A percentile compares a stretch with the other conserved stretches of the same genome.
Evolutionary conservation across 2,888 invertebrate species (phyloP).

Genomic region (Aleiodes leptofemur): DNA sequence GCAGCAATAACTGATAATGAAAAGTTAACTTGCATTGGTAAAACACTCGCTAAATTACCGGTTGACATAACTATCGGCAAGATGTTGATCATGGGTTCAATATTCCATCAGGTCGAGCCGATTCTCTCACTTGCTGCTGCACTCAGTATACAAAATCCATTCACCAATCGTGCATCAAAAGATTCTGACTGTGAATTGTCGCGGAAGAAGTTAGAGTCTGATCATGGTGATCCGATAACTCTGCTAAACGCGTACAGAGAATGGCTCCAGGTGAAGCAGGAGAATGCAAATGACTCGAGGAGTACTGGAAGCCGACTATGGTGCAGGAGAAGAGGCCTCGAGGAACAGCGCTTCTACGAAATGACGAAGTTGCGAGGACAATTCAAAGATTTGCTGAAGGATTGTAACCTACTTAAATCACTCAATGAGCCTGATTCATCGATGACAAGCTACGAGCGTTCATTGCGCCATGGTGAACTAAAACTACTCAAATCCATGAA

Average conservation of each 20-base stretch:
- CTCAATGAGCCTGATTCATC: constrained; percentile 77
- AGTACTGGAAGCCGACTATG: constrained; percentile 80
- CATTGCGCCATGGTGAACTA: constrained; percentile 91
- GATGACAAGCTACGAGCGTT: constrained; percentile 83
- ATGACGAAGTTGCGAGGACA: constrained; percentile 94
- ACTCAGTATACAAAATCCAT: constrained; percentile 94
- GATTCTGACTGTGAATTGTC: constrained; percentile 89
- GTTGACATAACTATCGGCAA: constrained; percentile 97
- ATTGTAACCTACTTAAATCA: constrained; percentile 80
- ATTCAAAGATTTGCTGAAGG: constrained; percentile 87
- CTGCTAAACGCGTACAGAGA: constrained; percentile 90
- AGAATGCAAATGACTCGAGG: constrained; percentile 67
- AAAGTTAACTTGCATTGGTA: constrained; percentile 90
- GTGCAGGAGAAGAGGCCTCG: constrained; percentile 93
- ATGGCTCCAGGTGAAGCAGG: constrained; percentile 89
- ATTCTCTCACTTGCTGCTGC: constrained; percentile 93
- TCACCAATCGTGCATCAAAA: constrained; percentile 91
- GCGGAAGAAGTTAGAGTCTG: constrained; percentile 89
- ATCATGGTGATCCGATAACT: constrained; percentile 97
- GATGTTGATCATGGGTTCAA: constrained; percentile 93
- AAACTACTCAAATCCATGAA: constrained; percentile 90
- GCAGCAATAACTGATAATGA: constrained; percentile 88
- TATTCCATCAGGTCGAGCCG: constrained; percentile 92
- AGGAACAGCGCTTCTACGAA: constrained; percentile 98
- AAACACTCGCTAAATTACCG: constrained; percentile 91